Conservation (phyloP, 2,113 vertebrate species). For the Trachemys scripta region DNA sequence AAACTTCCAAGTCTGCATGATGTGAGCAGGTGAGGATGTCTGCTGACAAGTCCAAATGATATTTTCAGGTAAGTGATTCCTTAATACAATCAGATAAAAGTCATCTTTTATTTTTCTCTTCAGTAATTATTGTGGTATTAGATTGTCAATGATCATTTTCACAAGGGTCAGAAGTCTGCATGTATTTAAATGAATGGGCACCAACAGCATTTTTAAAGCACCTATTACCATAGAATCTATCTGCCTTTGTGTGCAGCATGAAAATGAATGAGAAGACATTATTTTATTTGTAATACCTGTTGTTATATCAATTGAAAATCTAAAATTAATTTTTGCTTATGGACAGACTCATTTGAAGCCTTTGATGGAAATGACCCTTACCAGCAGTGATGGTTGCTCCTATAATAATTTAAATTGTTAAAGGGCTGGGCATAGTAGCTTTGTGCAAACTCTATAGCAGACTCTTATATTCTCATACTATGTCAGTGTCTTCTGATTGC, state of each 20-base stretch:
- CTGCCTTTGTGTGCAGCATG: neutral
- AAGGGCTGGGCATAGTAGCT: neutral
- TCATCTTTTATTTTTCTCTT: constrained; percentile 2
- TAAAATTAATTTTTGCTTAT: constrained; percentile 1
- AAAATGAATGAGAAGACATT: neutral
- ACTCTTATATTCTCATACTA: neutral
- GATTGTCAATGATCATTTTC: constrained; percentile 1
- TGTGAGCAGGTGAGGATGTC: constrained; percentile 59
- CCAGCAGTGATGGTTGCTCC: neutral
- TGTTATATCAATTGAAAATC: constrained; percentile 16
- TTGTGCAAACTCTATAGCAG: neutral
- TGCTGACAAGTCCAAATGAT: constrained; percentile 65
- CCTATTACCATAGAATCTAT: neutral
- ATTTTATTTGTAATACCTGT: neutral
- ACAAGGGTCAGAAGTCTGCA: neutral
- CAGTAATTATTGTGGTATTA: constrained; percentile 9
- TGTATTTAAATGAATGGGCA: neutral
- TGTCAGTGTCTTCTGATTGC: neutral
- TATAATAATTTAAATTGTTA: neutral
- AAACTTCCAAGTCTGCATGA: neutral
- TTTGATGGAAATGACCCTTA: neutral
- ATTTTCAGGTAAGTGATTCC: constrained; percentile 64
- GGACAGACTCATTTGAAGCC: neutral
- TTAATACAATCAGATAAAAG: neutral
- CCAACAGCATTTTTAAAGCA: constrained; percentile 6